These are phyloP conservation scores for Pandemis heparana DNA, from an alignment of 2,888 invertebrate species.

Conservation along the genomic window DNA sequence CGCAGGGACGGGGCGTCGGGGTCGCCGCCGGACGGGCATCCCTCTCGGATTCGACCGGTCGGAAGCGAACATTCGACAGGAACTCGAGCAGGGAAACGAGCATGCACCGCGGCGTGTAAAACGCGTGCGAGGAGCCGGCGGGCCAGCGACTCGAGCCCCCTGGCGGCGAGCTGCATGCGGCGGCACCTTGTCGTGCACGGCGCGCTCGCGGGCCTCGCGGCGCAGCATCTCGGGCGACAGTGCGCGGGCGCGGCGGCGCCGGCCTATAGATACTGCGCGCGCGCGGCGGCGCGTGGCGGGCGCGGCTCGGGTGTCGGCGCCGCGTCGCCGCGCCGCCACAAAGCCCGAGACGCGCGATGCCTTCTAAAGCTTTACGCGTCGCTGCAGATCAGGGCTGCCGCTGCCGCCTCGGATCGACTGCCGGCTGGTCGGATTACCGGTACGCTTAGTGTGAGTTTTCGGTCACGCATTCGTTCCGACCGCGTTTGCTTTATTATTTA, in stretches of 20 bases:
- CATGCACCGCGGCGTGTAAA: slow-evolving; percentile 7
- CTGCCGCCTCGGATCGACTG: neutral
- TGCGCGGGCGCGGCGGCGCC: slow-evolving; percentile 6
- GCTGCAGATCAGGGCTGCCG: neutral
- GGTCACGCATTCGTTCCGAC: too few species aligned
- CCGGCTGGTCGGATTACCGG: too few species aligned
- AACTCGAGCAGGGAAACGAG: neutral
- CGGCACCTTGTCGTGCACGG: slow-evolving; percentile 10
- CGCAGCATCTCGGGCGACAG: slow-evolving; percentile 18
- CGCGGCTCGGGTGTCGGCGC: slow-evolving; percentile 7
- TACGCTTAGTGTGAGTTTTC: too few species aligned
- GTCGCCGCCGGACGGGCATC: neutral
- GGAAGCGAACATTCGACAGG: too few species aligned
- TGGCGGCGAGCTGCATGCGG: slow-evolving; percentile 14
- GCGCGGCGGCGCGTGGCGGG: slow-evolving; percentile 9
- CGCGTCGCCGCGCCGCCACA: slow-evolving; percentile 6
- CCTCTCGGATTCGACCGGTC: neutral
- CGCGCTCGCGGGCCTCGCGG: slow-evolving; percentile 36
- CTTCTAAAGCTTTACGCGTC: neutral
- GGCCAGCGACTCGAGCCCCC: slow-evolving; percentile 34
- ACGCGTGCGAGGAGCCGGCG: neutral
- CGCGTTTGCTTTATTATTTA: neutral
- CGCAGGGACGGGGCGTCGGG: too few species aligned
- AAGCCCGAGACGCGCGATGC: neutral
- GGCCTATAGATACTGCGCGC: neutral